Base-by-base conservation (phyloP, 2,113 vertebrate species). In the Crypturellus undulatus region DNA sequence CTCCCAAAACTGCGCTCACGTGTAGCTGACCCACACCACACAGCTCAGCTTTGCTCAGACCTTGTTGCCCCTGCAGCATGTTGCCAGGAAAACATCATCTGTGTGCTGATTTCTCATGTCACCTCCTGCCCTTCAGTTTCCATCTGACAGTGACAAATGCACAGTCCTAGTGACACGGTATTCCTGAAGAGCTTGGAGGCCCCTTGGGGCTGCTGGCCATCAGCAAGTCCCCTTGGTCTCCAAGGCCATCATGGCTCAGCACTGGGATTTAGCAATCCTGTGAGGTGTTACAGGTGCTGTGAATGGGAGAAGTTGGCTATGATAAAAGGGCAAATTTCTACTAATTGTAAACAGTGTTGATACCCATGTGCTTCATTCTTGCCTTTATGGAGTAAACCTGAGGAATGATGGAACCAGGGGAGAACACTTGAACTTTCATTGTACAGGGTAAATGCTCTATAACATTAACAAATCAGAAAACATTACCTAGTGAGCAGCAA, bases 391-490 rank as follows among this genome's bases (percentile, higher is more conserved):
- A 86, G 47, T 92, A 93, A 96, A 84, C 85, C 56, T 40, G 28
- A 82, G 89, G 60, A 95, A 94, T 84, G 84, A 91, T 79, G 73
- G 88, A 95, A 93, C 67, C 68, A 54, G 47, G 21, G 28, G 73
- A 94, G 76, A 95, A 84, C 60, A 89, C 71, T 18, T 95, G 87
- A 94, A 96, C 92, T 93, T 90, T 71, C 26, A 67, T 65, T 86
- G 72, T 86, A 77, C 34, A 16, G 72, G 65, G 81, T 97, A 96
- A 97, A 96, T 79, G 79, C 86, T 88, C 84, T 79, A 40, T 95
- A 96, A 79, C 79, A 93, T 95, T 96, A 97, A 96, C 93, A 96
- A 97, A 95, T 96, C 81, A 92, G 80, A 91, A 87, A 69, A 58
- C 84, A 56, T 92, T 92, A 62, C 67, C 93, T 95, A 83, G 82